phyloP scores from a whole-genome alignment of 35 echinoderm and acorn worm species.

The Ophioderma brevispina region DNA sequence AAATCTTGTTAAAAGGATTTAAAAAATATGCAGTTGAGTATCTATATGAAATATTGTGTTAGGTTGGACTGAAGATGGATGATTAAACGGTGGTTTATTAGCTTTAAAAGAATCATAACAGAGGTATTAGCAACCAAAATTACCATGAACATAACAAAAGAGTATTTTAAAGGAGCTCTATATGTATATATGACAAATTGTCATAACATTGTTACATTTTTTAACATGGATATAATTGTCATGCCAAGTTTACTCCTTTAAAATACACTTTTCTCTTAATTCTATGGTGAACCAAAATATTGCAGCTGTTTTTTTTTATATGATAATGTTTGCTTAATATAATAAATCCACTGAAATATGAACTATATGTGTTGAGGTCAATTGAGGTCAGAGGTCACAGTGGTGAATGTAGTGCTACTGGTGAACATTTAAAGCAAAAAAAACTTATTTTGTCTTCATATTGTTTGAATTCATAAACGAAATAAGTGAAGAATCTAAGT shows the following conservation, averaged over 20 bases:
- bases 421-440: too few relatives aligned
- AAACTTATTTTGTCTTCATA: too few relatives aligned
- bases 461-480: too few relatives aligned
- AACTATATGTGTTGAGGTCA: not conserved
- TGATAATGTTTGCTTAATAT: not conserved
- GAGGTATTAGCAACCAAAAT: not conserved
- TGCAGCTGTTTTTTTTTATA: slow-evolving; percentile 1
- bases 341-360: not conserved
- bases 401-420: too few relatives aligned
- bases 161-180: not conserved
- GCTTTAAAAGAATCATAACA: not conserved
- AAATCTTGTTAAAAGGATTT: not conserved
- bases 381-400: not conserved
- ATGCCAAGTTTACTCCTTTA: not conserved
- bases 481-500: too few relatives aligned
- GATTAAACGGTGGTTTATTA: not conserved
- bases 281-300: not conserved
- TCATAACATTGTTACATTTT: not conserved
- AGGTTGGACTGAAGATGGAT: not conserved
- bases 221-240: not conserved
- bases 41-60: not conserved
- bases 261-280: not conserved
- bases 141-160: not conserved
- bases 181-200: slow-evolving; percentile 5
- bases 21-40: not conserved